phyloP scores from a whole-genome alignment of 1,140 invertebrate genomes.

The Sycophila sp. region DNA sequence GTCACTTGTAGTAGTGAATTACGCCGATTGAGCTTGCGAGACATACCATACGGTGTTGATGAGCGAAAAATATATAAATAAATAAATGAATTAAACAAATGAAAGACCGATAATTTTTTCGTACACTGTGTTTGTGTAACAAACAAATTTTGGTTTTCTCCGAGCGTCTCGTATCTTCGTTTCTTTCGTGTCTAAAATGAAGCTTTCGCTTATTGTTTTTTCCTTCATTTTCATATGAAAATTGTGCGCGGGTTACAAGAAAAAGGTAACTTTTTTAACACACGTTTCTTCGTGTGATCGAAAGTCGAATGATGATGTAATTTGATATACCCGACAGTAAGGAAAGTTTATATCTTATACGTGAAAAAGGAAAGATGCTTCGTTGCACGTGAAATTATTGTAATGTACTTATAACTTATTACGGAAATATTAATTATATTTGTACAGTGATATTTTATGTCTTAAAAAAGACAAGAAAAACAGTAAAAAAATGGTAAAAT shows the following conservation, averaged over 20 bases:
- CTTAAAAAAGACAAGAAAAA: constrained; percentile 1
- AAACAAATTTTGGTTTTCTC: background rate
- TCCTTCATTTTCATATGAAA: background rate
- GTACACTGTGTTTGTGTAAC: background rate
- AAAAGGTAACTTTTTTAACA: background rate
- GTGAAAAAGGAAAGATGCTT: background rate
- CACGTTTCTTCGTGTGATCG: background rate
- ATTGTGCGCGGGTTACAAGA: background rate
- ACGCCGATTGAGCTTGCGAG: constrained; percentile 19
- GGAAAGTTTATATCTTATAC: background rate
- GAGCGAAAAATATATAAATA: constrained; percentile 6
- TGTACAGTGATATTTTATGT: constrained; percentile 9
- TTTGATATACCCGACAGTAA: background rate
- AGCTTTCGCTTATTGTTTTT: too few relatives aligned
- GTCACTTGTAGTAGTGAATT: constrained; percentile 15
- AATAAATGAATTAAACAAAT: constrained; percentile 16
- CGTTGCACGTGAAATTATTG: background rate
- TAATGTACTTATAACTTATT: constrained; percentile 9
- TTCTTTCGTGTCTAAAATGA: too few relatives aligned
- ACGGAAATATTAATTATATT: background rate
- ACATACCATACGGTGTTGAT: background rate
- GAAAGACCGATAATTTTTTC: too few relatives aligned
- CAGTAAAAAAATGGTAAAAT: background rate
- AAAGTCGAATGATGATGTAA: background rate
- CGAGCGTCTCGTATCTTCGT: constrained; percentile 12